These are phyloP conservation scores for Dasyurus viverrinus DNA, from an alignment of 2,113 vertebrate genomes.

Conservation along the genomic window DNA sequence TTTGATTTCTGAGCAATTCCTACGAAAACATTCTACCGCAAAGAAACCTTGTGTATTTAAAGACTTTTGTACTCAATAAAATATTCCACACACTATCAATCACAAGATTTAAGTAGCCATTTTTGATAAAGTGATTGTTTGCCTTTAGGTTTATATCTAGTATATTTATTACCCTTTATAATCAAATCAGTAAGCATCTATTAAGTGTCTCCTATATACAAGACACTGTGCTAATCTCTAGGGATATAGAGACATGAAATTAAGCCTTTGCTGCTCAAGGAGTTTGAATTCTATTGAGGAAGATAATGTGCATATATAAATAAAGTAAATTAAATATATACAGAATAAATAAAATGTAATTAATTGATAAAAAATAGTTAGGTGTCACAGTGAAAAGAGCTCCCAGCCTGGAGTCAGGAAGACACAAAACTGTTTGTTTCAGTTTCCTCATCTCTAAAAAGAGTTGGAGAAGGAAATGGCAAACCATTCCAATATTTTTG, in stretches of 20 bases:
- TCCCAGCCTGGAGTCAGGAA: no score
- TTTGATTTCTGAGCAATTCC: slow-evolving; percentile 79
- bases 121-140: neutral
- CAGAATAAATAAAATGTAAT: neutral
- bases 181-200: slow-evolving; percentile 17
- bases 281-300: neutral
- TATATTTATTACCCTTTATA: slow-evolving; percentile 4
- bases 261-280: neutral
- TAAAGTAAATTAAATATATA: neutral
- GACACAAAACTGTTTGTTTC: no score
- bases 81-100: slow-evolving; percentile 13
- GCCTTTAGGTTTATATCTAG: slow-evolving; percentile 4
- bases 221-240: neutral
- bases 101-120: slow-evolving; percentile 10
- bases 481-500: neutral
- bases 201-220: neutral
- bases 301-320: neutral
- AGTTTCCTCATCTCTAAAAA: neutral
- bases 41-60: slow-evolving; percentile 61
- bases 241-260: neutral
- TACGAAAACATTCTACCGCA: slow-evolving; percentile 58
- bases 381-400: no score
- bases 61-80: slow-evolving; percentile 11
- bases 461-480: neutral
- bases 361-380: neutral